Evolutionary conservation across 2,113 vertebrate species (phyloP).

Genomic region (Rhea americana): DNA sequence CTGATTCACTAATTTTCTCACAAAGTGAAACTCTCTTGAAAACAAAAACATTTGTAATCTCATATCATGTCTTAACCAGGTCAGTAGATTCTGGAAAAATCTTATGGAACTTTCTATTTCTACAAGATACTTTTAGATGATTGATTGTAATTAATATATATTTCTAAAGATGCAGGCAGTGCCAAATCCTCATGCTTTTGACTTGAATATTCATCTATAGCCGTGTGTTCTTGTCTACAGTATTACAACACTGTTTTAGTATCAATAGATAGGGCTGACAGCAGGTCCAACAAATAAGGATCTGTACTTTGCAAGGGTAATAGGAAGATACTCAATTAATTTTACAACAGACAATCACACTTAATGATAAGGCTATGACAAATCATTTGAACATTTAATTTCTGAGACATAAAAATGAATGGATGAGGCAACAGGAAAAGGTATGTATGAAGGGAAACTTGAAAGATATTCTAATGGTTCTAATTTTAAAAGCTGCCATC

Average conservation of each 20-base stretch:
- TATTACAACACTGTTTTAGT: neutral
- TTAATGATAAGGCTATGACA: conserved; percentile 30
- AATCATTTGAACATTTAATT: conserved; percentile 61
- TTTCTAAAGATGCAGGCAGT: neutral
- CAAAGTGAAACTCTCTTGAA: neutral
- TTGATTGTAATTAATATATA: neutral
- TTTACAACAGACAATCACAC: neutral
- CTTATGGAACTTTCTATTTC: neutral
- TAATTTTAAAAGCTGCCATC: conserved; percentile 73
- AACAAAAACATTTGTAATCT: neutral
- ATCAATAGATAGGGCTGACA: neutral
- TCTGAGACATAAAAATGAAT: conserved; percentile 61
- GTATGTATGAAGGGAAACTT: conserved; percentile 57
- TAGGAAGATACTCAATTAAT: neutral
- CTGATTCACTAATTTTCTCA: neutral
- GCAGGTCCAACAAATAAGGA: neutral
- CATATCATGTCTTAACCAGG: neutral
- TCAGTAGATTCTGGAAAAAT: neutral
- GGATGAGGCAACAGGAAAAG: conserved; percentile 58
- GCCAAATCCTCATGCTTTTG: neutral
- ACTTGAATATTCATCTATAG: neutral
- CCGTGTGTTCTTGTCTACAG: neutral
- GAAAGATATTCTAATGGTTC: conserved; percentile 59
- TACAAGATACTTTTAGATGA: neutral
- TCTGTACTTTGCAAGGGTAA: neutral